These are phyloP conservation scores for Cynopterus sphinx DNA, from an alignment of 2,797 vertebrate species.

Conservation along the genomic window DNA sequence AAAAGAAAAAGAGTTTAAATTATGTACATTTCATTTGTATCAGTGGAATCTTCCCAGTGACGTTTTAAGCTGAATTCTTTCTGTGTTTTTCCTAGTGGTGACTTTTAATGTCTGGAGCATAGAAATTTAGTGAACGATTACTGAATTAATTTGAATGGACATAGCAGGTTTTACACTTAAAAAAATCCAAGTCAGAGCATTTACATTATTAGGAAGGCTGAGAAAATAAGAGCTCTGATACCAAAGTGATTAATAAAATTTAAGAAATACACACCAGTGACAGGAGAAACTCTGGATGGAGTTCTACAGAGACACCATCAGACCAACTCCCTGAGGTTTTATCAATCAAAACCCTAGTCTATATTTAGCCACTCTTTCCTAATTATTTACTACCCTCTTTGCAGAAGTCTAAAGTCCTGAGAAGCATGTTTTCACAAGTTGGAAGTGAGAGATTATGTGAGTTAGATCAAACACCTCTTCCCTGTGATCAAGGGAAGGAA, in stretches of 20 bases:
- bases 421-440: slow-evolving; percentile 78
- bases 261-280: background rate
- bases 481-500: slow-evolving; percentile 68
- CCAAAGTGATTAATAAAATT: background rate
- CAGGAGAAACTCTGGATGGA: background rate
- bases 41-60: background rate
- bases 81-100: background rate
- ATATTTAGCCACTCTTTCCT: slow-evolving; percentile 35
- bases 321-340: background rate
- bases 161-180: background rate
- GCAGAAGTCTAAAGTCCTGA: slow-evolving; percentile 66
- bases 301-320: background rate
- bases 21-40: background rate
- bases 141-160: background rate
- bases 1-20: background rate
- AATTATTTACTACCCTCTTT: slow-evolving; percentile 49
- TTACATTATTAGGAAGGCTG: background rate
- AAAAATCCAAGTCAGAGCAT: background rate
- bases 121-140: slow-evolving; percentile 12
- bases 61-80: background rate
- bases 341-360: slow-evolving; percentile 20
- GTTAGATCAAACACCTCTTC: slow-evolving; percentile 77
- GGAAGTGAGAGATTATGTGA: slow-evolving; percentile 74
- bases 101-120: background rate
- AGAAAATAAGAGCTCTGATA: background rate